Evolutionary conservation across 2,888 invertebrate genomes (phyloP).

Genomic region (Drosophila diplacantha): DNA sequence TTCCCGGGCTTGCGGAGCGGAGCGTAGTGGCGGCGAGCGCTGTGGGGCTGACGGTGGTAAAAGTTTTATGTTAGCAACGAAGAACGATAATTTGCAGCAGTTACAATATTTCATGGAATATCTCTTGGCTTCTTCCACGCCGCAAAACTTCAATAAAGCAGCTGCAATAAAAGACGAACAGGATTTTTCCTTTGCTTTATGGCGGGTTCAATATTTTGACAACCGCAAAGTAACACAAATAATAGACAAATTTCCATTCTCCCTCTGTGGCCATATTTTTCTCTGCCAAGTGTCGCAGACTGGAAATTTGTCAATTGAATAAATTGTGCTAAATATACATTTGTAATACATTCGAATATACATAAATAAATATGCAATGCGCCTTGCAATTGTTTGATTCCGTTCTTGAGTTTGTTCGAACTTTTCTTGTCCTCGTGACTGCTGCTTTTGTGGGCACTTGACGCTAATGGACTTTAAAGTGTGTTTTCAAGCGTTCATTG

Average conservation of each 20-base stretch:
- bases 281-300: constrained; percentile 38
- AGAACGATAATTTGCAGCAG: constrained; percentile 56
- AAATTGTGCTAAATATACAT: constrained; percentile 32
- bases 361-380: constrained; percentile 38
- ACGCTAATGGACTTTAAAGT: constrained; percentile 73
- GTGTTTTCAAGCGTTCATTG: constrained; percentile 58
- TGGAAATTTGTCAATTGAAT: constrained; percentile 37
- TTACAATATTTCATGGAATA: constrained; percentile 53
- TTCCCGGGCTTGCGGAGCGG: constrained; percentile 17
- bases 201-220: constrained; percentile 37
- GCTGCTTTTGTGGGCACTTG: constrained; percentile 46
- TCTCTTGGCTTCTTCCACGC: constrained; percentile 28
- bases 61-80: constrained; percentile 53
- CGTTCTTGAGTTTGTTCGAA: constrained; percentile 9
- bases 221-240: constrained; percentile 44
- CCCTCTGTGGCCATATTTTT: constrained; percentile 28
- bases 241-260: constrained; percentile 34
- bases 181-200: constrained; percentile 33
- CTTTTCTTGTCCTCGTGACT: constrained; percentile 10
- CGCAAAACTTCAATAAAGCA: constrained; percentile 41
- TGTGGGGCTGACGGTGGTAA: constrained; percentile 31
- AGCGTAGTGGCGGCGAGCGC: constrained; percentile 1
- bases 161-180: constrained; percentile 38
- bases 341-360: constrained; percentile 23
- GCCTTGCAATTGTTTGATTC: constrained; percentile 46